Conservation (phyloP, 2,888 invertebrate genomes). For the Caenorhabditis japonica region DNA sequence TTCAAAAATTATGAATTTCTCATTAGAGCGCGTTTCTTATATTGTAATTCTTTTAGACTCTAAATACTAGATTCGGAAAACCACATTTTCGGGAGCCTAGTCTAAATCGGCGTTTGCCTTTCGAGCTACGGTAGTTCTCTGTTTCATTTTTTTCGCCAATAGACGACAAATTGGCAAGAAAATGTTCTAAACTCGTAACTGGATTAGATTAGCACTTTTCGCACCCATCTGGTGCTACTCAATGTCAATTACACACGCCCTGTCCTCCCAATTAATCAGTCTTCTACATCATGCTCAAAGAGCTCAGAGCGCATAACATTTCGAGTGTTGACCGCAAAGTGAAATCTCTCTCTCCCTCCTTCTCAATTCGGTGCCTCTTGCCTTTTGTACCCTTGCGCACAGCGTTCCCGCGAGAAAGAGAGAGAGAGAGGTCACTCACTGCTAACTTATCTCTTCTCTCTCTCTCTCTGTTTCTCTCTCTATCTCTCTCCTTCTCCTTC, state of each 20-base stretch:
- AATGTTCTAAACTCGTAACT: too few species aligned
- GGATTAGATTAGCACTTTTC: too few species aligned
- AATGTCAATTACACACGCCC: slow-evolving; percentile 3
- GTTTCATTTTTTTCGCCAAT: too few species aligned
- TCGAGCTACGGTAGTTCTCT: too few species aligned
- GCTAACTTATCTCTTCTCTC: slow-evolving; percentile 38
- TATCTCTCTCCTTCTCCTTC: too few species aligned
- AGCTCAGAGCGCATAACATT: slow-evolving; percentile 21
- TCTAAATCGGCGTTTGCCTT: too few species aligned
- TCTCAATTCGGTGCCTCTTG: slow-evolving; percentile 23
- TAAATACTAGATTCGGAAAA: too few species aligned
- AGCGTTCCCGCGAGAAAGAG: neutral
- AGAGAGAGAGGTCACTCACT: slow-evolving; percentile 38
- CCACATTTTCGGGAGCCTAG: too few species aligned
- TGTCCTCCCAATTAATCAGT: slow-evolving; percentile 11
- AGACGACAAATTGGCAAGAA: too few species aligned
- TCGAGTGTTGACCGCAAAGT: slow-evolving; percentile 51
- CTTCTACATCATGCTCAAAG: neutral
- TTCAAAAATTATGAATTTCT: too few species aligned
- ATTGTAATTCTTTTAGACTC: too few species aligned
- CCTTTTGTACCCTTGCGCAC: neutral
- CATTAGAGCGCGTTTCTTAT: too few species aligned
- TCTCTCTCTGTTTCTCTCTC: neutral
- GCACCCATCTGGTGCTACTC: neutral
- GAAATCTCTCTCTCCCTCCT: slow-evolving; percentile 42